A percentile compares a stretch with the other conserved stretches of the same genome.
Evolutionary conservation across 2,113 vertebrate species (phyloP).

Genomic region (Phalacrocorax pelagicus): DNA sequence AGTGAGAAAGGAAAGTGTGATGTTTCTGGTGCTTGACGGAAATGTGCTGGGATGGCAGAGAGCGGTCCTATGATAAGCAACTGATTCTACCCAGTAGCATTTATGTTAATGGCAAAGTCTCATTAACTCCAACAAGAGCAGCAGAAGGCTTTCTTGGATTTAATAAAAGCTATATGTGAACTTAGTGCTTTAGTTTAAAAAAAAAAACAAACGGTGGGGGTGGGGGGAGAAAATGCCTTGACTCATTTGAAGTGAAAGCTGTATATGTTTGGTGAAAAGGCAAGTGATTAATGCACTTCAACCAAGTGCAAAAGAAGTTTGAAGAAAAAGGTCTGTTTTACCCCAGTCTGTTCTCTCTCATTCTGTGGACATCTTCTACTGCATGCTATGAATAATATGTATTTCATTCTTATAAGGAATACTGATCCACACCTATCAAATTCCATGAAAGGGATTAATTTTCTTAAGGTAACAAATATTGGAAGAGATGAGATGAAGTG

Average conservation of each 20-base stretch:
- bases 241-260: neutral
- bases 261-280: neutral
- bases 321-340: neutral
- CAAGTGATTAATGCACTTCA: neutral
- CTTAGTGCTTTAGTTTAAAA: neutral
- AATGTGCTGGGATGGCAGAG: neutral
- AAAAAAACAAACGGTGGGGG: fast-evolving
- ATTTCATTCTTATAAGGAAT: neutral
- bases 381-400: neutral
- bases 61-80: neutral
- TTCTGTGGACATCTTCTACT: neutral
- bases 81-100: neutral
- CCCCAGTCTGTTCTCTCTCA: neutral
- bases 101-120: neutral
- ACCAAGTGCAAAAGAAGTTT: neutral
- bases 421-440: slow-evolving; percentile 8
- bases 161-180: neutral
- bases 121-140: neutral
- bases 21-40: neutral
- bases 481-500: slow-evolving; percentile 5
- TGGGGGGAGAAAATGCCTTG: neutral
- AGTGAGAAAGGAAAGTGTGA: neutral
- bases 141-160: neutral
- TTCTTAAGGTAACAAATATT: slow-evolving; percentile 36
- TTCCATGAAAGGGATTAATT: slow-evolving; percentile 18